Evolutionary conservation across 2,888 invertebrate genomes (phyloP), one percentile per base, ranked within the genome.

Genomic region (Torymus tubicola): DNA sequence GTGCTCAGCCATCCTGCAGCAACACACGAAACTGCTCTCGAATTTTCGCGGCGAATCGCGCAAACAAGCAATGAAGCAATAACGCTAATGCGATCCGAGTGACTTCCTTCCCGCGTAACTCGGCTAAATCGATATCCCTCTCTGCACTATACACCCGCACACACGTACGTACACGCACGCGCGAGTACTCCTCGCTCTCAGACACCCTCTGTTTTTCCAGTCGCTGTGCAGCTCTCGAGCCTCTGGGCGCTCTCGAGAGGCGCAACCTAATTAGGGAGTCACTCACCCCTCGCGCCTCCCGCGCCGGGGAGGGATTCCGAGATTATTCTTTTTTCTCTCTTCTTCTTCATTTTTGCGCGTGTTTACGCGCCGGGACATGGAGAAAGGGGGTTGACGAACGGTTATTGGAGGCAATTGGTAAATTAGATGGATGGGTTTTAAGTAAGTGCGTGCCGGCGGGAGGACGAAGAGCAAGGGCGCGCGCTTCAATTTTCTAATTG

Each of bases 251-350:
- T 79, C 86, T 87, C 83, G 84, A 85, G 86, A 84, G 82, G 82
- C 83, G 82, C 85, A 85, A 86, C 84, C 85, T 87, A 88, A 87
- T 87, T 87, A 87, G 85, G 67, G 80, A 85, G 86, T 85, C 86
- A 81, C 85, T 85, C 86, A 84, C 83, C 84, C 84, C 83, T 82
- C 83, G 80, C 72, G 80, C 80, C 42, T 72, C 70, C 81, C 82
- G 80, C 60, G 60, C 71, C 65, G 73, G 78, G 81, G 70, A 81
- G 76, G 73, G 82, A 24, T 64, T 21, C 2, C 24, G 8, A 4
- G 57, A 58, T 70, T 18, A 2, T 16, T 52, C 50, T 60, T 16
- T 60, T 60, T 50, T 14, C 18, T 70, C 8, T 50, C 16, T 13
- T 50, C 16, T 42, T 42, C 42, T 8, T 8, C 10, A 1, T 42